Conservation (phyloP, 2,113 vertebrate species). For the Papio anubis region DNA sequence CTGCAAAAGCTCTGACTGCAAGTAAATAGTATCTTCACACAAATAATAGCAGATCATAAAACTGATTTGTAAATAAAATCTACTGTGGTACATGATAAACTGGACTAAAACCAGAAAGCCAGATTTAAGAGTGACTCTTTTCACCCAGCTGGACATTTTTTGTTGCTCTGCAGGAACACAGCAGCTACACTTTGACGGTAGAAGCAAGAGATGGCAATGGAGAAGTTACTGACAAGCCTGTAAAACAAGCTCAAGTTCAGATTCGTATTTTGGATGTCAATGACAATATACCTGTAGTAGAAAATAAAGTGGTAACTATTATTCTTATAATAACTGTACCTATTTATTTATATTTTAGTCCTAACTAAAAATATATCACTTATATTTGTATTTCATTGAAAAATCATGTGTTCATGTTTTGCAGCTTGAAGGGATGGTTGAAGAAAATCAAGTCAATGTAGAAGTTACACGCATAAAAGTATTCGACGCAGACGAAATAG, state of each 20-base stretch:
- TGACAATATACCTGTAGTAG: constrained; percentile 85
- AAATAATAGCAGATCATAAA: neutral
- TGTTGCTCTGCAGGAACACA: constrained; percentile 76
- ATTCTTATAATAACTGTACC: neutral
- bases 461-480: constrained; percentile 91
- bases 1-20: neutral
- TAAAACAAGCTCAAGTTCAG: constrained; percentile 79
- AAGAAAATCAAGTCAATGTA: constrained; percentile 90
- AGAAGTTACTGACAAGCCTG: constrained; percentile 55
- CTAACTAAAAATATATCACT: neutral
- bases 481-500: constrained; percentile 87
- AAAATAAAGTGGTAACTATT: constrained; percentile 78
- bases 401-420: constrained; percentile 13
- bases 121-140: neutral
- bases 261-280: constrained; percentile 88
- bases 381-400: neutral
- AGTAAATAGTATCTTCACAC: neutral
- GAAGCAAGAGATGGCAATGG: constrained; percentile 84
- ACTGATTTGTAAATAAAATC: neutral
- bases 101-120: neutral
- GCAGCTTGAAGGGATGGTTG: constrained; percentile 89
- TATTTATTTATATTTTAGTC: neutral
- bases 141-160: neutral
- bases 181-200: constrained; percentile 83
- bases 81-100: neutral